Evolutionary conservation across 1,140 invertebrate species (phyloP), one percentile per base, ranked within the genome.

Genomic region (Danaus plexippus): DNA sequence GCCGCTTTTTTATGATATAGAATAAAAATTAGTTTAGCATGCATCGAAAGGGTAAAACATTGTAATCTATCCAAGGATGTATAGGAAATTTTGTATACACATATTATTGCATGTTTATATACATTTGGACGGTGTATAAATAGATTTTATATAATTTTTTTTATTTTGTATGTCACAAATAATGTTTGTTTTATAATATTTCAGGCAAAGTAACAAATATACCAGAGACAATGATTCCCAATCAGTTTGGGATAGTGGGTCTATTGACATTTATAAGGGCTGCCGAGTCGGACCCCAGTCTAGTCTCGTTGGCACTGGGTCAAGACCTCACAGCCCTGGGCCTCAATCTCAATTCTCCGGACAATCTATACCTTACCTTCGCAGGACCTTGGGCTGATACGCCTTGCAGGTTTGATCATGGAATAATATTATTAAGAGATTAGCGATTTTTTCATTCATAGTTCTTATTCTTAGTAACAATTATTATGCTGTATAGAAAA

Each of bases 211-310:
- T 99, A 64, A 97, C 97, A 73, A 98, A 99, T 88, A 99, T 99
- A 90, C 98, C 98, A 47, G 91, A 92, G 52, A 96, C 94, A 80
- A 99, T 99, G 98, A 96, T 99, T 56, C 96, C 95, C 67, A 98
- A 99, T 89, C 98, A 99, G 89, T 99, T 98, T 88, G 98, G 98
- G 63, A 99, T 99, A 90, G 97, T 99, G 59, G 98, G 98, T 41
- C 89, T 99, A 53, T 88, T 99, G 78, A 97, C 97, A 54, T 99
- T 99, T 87, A 98, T 99, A 63, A 91, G 97, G 80, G 96, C 97
- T 60, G 96, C 97, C 47, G 98, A 99, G 89, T 96, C 95, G 13
- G 96, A 99, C 89, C 96, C 95, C 18, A 97, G 97, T 87, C 88
- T 99, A 62, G 96, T 98, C 52, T 96, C 96, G 13, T 85, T 99